Percentiles rank a stretch among this genome's conserved stretches.
phyloP scores from a whole-genome alignment of 2,888 invertebrate species.

The Subacronicta megacephala region DNA sequence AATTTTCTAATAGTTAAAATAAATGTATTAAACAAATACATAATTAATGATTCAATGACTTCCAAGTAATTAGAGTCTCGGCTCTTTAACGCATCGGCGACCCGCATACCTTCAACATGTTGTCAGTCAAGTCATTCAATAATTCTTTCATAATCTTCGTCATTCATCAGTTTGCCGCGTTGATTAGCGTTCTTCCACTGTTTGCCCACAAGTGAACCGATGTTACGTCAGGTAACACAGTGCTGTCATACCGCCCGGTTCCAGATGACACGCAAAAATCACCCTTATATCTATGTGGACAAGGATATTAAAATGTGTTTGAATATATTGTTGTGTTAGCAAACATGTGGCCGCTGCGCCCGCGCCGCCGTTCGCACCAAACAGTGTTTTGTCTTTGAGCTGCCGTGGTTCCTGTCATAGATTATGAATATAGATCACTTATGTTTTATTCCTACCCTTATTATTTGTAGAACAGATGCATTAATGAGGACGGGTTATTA shows the following conservation, averaged over 20 bases:
- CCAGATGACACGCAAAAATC: conserved; percentile 42
- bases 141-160: conserved; percentile 58
- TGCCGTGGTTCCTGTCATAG: conserved; percentile 74
- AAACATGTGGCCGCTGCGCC: conserved; percentile 64
- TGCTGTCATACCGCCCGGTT: conserved; percentile 61
- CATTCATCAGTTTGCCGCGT: conserved; percentile 64
- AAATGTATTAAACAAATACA: neutral
- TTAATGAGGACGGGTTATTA: neutral
- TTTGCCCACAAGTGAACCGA: conserved; percentile 66
- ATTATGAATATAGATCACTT: conserved; percentile 60
- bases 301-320: conserved; percentile 42
- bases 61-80: neutral
- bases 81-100: neutral
- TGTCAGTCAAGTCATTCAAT: conserved; percentile 50
- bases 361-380: conserved; percentile 71
- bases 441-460: conserved; percentile 13
- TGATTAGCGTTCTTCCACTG: conserved; percentile 67
- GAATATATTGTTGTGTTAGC: conserved; percentile 51
- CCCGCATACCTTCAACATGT: conserved; percentile 17
- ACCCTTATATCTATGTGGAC: conserved; percentile 46
- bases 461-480: neutral
- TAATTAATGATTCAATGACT: neutral
- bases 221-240: conserved; percentile 72
- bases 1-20: neutral
- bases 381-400: conserved; percentile 77